phyloP scores from a whole-genome alignment of 2,888 invertebrate genomes.

The Linnaemya vulpina region DNA sequence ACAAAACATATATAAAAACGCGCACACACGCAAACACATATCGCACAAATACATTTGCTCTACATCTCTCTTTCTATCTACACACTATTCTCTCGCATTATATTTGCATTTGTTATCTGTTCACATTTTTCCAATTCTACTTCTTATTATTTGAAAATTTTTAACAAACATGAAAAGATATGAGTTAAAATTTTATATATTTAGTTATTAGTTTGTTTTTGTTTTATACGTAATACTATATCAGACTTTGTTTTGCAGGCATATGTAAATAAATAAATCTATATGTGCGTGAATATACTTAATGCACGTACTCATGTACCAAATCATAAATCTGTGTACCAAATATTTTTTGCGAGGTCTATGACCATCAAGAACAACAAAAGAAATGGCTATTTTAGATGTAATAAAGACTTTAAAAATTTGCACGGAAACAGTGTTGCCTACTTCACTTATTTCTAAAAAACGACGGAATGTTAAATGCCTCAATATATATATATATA shows the following conservation, averaged over 20 bases:
- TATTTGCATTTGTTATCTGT: constrained; percentile 1
- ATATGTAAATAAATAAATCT: not conserved
- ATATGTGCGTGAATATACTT: not conserved
- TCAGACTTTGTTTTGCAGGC: not conserved
- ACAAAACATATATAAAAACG: constrained; percentile 15
- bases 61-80: constrained; percentile 30
- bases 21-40: not conserved
- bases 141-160: constrained; percentile 48
- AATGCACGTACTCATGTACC: not conserved
- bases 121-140: constrained; percentile 39
- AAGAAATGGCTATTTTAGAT: constrained; percentile 7
- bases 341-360: not conserved
- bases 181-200: constrained; percentile 15
- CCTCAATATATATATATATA: too few species aligned
- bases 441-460: not conserved
- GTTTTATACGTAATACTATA: not conserved
- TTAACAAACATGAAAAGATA: constrained; percentile 21
- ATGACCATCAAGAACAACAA: constrained; percentile 17
- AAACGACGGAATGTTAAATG: not conserved
- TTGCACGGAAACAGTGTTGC: constrained; percentile 20
- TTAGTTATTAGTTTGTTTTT: not conserved
- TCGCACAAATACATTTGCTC: constrained; percentile 6
- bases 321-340: not conserved
- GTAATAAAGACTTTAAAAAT: constrained; percentile 32
- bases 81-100: not conserved